Percentiles rank a stretch among this genome's conserved stretches.
phyloP scores from a whole-genome alignment of 2,113 vertebrate species.

The Gallinago paraguaiae region DNA sequence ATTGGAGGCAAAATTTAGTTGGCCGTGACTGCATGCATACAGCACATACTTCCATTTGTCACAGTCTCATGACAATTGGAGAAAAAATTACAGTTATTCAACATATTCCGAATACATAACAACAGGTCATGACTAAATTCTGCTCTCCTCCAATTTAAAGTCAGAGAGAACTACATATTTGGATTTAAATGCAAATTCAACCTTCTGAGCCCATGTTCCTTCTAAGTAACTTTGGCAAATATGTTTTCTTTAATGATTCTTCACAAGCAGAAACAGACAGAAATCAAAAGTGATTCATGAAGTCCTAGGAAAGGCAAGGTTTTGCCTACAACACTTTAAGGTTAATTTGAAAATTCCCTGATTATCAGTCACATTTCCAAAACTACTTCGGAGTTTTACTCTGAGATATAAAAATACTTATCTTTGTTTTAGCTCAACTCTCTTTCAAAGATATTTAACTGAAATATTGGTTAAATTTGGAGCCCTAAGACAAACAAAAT shows the following conservation, averaged over 20 bases:
- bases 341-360: neutral
- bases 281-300: neutral
- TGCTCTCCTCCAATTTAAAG: neutral
- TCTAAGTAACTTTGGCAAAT: neutral
- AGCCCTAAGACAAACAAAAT: neutral
- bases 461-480: neutral
- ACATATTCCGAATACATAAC: neutral
- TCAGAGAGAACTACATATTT: neutral
- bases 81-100: neutral
- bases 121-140: neutral
- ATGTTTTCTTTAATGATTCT: neutral
- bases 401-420: neutral
- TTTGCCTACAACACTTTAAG: neutral
- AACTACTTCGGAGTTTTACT: neutral
- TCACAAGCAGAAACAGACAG: neutral
- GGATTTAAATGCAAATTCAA: neutral
- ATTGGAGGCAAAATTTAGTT: neutral
- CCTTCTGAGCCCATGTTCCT: neutral
- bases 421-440: neutral
- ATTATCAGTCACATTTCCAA: neutral
- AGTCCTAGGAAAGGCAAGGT: neutral
- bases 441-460: neutral
- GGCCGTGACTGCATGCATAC: neutral
- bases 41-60: neutral
- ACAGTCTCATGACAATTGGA: neutral